Evolutionary conservation across 2,113 vertebrate genomes (phyloP).

Genomic region (Calyptommatus sinebrachiatus): DNA sequence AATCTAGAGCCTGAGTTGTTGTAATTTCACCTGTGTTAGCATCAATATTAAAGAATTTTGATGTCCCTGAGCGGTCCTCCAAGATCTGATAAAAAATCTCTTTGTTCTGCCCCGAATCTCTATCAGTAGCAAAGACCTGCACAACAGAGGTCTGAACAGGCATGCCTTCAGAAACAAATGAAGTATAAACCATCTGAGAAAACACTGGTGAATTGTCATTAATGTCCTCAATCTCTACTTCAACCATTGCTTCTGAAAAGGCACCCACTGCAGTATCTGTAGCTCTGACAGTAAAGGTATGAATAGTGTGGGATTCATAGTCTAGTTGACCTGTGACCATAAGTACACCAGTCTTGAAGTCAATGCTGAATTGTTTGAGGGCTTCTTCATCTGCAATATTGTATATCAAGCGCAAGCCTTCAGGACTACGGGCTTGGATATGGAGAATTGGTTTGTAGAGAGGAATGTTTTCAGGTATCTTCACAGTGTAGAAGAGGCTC

Average conservation of each 20-base stretch:
- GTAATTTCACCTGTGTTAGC: conserved; percentile 80
- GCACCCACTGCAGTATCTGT: conserved; percentile 89
- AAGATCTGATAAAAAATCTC: conserved; percentile 82
- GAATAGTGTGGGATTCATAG: conserved; percentile 81
- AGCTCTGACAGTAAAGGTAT: conserved; percentile 84
- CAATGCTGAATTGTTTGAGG: conserved; percentile 82
- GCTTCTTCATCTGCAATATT: conserved; percentile 88
- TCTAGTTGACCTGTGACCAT: conserved; percentile 87
- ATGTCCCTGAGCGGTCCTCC: conserved; percentile 75
- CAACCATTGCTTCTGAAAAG: conserved; percentile 88
- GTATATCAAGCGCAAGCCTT: conserved; percentile 93
- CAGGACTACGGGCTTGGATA: conserved; percentile 92
- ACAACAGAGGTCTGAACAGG: conserved; percentile 81
- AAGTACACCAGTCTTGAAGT: conserved; percentile 92
- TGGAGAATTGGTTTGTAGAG: conserved; percentile 89
- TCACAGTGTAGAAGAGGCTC: conserved; percentile 86
- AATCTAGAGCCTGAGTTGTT: conserved; percentile 83
- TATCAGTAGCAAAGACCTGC: conserved; percentile 81
- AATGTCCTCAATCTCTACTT: conserved; percentile 89
- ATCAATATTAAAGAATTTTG: conserved; percentile 84
- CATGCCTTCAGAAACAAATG: conserved; percentile 78
- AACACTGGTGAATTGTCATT: conserved; percentile 91
- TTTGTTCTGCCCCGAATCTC: conserved; percentile 85
- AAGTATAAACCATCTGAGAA: conserved; percentile 74
- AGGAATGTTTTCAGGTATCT: conserved; percentile 89